phyloP scores from a whole-genome alignment of 1,140 invertebrate genomes.

The Diploscapter pachys region DNA sequence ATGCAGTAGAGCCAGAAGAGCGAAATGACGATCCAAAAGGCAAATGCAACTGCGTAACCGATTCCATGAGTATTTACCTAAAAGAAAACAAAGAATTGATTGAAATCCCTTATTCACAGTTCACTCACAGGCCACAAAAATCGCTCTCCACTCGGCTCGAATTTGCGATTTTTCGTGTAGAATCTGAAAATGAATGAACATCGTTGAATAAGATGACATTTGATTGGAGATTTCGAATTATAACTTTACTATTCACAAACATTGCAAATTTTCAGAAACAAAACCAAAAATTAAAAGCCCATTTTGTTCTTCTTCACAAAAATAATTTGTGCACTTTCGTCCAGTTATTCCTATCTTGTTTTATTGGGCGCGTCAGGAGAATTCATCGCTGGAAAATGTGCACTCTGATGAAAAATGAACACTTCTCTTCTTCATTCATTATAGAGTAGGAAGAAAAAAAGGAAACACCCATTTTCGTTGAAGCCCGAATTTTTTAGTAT shows the following conservation, averaged over 20 bases:
- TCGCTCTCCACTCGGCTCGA: slow-evolving; percentile 41
- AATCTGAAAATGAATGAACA: background rate
- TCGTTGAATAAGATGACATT: too few species aligned
- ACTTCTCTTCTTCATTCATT: too few species aligned
- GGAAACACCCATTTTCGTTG: too few species aligned
- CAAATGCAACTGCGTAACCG: slow-evolving; percentile 43
- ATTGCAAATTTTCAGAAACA: background rate
- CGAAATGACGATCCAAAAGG: slow-evolving; percentile 40
- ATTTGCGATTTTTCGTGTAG: slow-evolving; percentile 2
- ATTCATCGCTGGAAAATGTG: too few species aligned
- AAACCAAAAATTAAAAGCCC: too few species aligned
- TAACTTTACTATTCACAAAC: background rate
- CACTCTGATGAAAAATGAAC: too few species aligned
- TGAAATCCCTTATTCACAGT: background rate
- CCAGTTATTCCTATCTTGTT: too few species aligned
- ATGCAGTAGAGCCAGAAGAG: slow-evolving; percentile 45
- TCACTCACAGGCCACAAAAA: slow-evolving; percentile 47
- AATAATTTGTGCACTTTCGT: too few species aligned
- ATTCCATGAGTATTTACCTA: slow-evolving; percentile 25
- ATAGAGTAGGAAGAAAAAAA: too few species aligned
- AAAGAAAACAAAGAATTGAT: slow-evolving; percentile 6
- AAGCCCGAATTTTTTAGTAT: too few species aligned
- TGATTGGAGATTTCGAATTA: too few species aligned
- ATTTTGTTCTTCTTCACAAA: slow-evolving; percentile 3
- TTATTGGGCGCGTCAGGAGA: too few species aligned